Conservation (phyloP, 2,888 invertebrate species). For the Papilio elwesi region DNA sequence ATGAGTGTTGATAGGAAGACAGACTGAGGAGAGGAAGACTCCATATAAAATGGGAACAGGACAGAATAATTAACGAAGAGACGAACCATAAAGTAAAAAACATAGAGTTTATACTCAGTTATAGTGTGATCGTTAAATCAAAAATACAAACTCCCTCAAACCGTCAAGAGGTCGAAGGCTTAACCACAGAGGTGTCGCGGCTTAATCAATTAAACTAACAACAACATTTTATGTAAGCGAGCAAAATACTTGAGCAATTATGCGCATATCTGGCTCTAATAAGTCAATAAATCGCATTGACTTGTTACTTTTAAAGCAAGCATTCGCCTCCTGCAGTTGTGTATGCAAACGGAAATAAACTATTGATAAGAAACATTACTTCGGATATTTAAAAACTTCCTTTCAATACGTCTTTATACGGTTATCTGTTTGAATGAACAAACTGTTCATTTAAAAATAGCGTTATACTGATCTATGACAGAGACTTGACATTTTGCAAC, state of each 20-base stretch:
- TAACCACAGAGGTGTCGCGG: not conserved
- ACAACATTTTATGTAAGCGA: not conserved
- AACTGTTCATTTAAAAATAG: conserved; percentile 3
- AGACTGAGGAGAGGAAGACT: too few relatives aligned
- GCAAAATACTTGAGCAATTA: not conserved
- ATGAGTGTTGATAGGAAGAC: too few relatives aligned
- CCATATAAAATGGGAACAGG: too few relatives aligned
- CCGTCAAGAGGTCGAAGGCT: too few relatives aligned
- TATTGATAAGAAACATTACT: not conserved
- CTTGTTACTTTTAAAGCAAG: conserved; percentile 14
- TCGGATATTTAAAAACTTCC: conserved; percentile 7
- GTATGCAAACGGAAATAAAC: not conserved
- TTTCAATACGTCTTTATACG: conserved; percentile 6
- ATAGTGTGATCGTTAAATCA: not conserved
- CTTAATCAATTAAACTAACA: not conserved
- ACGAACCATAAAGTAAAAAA: too few relatives aligned
- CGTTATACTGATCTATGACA: too few relatives aligned
- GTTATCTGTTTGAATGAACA: conserved; percentile 22
- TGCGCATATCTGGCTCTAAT: not conserved
- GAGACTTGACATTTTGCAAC: too few relatives aligned
- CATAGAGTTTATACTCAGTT: too few relatives aligned
- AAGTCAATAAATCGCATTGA: conserved; percentile 6
- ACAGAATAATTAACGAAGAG: too few relatives aligned
- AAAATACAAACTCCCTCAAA: not conserved
- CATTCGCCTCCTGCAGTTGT: not conserved